Conservation (phyloP, 2,888 invertebrate species). For the Chouioia cunea region DNA sequence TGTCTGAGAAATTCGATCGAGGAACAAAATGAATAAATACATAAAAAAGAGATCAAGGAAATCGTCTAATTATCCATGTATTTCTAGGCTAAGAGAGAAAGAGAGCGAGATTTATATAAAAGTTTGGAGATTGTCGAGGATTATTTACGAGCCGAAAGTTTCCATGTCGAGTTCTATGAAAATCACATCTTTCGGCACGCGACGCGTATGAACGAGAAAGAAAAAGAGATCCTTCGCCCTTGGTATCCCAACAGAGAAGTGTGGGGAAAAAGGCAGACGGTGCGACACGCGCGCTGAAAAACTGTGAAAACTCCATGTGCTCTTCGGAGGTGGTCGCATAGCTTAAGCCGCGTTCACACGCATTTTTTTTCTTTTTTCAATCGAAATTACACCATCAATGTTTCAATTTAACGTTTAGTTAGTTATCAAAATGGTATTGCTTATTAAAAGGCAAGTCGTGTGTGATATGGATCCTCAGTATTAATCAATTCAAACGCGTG, state of each 20-base stretch:
- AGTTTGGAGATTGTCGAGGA: conserved; percentile 14
- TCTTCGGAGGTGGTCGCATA: background rate
- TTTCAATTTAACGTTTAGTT: too few relatives aligned
- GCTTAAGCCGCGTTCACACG: conserved; percentile 7
- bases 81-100: conserved; percentile 23
- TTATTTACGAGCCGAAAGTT: conserved; percentile 44
- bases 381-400: too few relatives aligned
- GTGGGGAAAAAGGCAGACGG: background rate
- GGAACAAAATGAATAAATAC: background rate
- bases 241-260: conserved; percentile 24
- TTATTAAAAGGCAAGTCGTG: too few relatives aligned
- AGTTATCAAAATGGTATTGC: too few relatives aligned
- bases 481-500: too few relatives aligned
- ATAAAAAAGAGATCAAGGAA: too few relatives aligned
- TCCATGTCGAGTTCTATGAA: conserved; percentile 30
- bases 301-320: conserved; percentile 1
- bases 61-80: conserved; percentile 27
- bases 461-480: too few relatives aligned
- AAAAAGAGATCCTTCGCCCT: conserved; percentile 21
- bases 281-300: conserved; percentile 12
- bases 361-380: background rate
- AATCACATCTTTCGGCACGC: conserved; percentile 33
- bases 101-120: conserved; percentile 34
- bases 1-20: background rate
- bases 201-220: background rate